phyloP scores from a whole-genome alignment of 2,888 invertebrate species.

The Beris morrisii region DNA sequence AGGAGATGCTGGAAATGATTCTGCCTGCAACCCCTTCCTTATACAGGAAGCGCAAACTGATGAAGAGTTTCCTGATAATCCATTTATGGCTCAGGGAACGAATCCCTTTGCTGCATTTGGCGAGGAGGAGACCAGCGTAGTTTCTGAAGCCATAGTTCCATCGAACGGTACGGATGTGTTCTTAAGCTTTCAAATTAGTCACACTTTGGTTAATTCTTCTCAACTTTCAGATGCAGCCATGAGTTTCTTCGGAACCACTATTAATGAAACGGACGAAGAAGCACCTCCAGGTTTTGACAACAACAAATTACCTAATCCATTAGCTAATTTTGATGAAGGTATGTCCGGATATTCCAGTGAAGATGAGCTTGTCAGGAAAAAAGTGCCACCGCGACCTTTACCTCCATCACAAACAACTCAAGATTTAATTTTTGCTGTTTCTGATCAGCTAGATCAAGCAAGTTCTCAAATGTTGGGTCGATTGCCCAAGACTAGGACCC shows the following conservation, averaged over 20 bases:
- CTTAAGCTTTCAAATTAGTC: constrained; percentile 6
- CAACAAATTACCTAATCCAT: constrained; percentile 39
- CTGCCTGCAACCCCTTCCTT: constrained; percentile 69
- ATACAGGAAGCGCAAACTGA: constrained; percentile 55
- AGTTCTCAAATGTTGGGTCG: constrained; percentile 81
- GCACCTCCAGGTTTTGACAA: constrained; percentile 46
- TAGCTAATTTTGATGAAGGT: constrained; percentile 38
- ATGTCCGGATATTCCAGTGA: constrained; percentile 46
- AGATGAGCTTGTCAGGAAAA: constrained; percentile 44
- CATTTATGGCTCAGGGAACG: constrained; percentile 65
- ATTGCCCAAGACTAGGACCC: constrained; percentile 81
- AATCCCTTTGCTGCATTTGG: constrained; percentile 71
- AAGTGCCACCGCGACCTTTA: constrained; percentile 61
- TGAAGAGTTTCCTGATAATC: constrained; percentile 61
- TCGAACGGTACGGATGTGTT: constrained; percentile 20
- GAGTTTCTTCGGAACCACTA: constrained; percentile 57
- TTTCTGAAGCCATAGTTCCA: constrained; percentile 25
- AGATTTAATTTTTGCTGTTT: constrained; percentile 81
- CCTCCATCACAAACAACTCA: constrained; percentile 79
- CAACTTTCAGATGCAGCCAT: constrained; percentile 51
- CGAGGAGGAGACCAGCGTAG: constrained; percentile 47
- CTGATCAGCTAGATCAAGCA: constrained; percentile 85
- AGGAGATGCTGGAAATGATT: constrained; percentile 52
- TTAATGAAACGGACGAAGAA: constrained; percentile 51
- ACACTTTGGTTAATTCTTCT: constrained; percentile 24